A percentile compares a stretch with the other conserved stretches of the same genome.
phyloP scores from a whole-genome alignment of 2,888 invertebrate genomes.

The Scaptomyza reducta region DNA sequence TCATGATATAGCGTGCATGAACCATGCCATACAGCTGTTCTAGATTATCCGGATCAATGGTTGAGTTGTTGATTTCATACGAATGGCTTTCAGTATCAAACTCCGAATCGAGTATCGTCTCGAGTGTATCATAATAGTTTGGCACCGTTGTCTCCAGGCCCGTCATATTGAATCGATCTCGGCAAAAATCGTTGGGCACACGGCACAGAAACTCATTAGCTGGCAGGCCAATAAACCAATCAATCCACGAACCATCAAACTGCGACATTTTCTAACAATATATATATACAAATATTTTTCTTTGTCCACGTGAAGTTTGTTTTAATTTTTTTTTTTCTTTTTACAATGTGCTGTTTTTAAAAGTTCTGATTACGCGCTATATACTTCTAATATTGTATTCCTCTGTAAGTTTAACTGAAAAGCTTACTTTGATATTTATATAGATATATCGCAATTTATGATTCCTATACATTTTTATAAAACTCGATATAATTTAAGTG shows the following conservation, averaged over 20 bases:
- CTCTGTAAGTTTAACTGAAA: neutral
- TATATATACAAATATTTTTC: neutral
- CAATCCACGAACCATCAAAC: conserved; percentile 43
- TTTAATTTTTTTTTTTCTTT: neutral
- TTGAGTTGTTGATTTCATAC: neutral
- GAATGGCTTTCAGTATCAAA: conserved; percentile 3
- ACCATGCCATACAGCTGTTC: conserved; percentile 53
- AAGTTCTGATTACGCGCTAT: neutral
- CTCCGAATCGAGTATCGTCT: conserved; percentile 30
- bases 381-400: no score
- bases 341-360: neutral
- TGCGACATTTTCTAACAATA: conserved; percentile 5
- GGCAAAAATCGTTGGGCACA: conserved; percentile 43
- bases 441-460: no score
- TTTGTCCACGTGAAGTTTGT: neutral
- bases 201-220: conserved; percentile 49
- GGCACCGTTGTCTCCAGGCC: conserved; percentile 40
- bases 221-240: conserved; percentile 41
- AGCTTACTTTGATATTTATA: neutral
- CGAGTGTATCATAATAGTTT: conserved; percentile 11
- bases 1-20: conserved; percentile 57
- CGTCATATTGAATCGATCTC: conserved; percentile 48
- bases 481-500: neutral
- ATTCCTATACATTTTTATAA: neutral
- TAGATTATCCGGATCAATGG: neutral